Evolutionary conservation across 2,888 invertebrate genomes (phyloP).

Genomic region (Pyralis farinalis): DNA sequence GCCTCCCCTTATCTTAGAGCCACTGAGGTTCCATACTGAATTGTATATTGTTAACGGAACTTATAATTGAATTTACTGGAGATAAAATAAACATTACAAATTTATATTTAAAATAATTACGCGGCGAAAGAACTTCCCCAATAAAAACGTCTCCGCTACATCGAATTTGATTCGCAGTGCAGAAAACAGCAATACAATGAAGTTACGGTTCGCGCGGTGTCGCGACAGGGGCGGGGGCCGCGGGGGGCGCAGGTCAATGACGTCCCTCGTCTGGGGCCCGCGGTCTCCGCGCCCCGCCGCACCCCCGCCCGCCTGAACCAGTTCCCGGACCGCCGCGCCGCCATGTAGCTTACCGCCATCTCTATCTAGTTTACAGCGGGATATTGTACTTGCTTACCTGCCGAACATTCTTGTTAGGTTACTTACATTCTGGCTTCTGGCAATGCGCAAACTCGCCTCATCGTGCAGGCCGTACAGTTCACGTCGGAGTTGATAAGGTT

Average conservation of each 20-base stretch:
- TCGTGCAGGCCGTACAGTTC: conserved; percentile 2
- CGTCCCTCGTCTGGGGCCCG: conserved; percentile 70
- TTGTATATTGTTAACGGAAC: too few species aligned
- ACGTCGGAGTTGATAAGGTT: not conserved
- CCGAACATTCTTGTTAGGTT: conserved; percentile 51
- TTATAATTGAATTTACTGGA: too few species aligned
- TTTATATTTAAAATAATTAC: too few species aligned
- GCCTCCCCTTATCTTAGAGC: too few species aligned
- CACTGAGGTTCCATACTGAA: too few species aligned
- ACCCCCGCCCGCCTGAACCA: conserved; percentile 37
- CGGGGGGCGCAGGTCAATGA: conserved; percentile 68
- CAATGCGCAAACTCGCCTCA: conserved; percentile 3
- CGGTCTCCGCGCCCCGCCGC: conserved; percentile 35
- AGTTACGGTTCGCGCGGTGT: conserved; percentile 66
- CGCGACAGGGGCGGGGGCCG: conserved; percentile 41
- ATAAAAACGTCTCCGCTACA: conserved; percentile 51
- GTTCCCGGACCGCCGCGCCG: conserved; percentile 42
- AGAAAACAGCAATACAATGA: conserved; percentile 49
- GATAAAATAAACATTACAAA: too few species aligned
- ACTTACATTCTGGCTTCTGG: conserved; percentile 37
- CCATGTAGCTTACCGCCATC: conserved; percentile 62
- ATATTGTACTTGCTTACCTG: conserved; percentile 49
- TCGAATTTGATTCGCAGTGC: conserved; percentile 66
- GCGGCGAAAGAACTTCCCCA: conserved; percentile 14
- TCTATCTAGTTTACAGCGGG: conserved; percentile 63